Percentiles rank a stretch among this genome's conserved stretches.
phyloP scores from a whole-genome alignment of 2,888 invertebrate species.

The Odontocolon sp. region DNA sequence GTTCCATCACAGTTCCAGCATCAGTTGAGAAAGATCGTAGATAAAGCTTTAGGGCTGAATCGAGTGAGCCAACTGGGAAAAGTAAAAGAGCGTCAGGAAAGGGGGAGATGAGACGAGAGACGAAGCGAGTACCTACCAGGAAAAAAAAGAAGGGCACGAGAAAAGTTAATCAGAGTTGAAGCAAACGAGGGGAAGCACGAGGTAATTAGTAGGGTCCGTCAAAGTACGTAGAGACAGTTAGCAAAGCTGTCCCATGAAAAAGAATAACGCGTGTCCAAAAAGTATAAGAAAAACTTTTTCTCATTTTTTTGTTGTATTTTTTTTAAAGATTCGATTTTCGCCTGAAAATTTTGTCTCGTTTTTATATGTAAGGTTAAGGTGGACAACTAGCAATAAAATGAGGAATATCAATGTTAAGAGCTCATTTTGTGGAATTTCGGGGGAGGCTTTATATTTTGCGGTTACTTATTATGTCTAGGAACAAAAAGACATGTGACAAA shows the following conservation, averaged over 20 bases:
- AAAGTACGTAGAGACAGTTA: constrained; percentile 58
- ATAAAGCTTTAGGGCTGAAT: background rate
- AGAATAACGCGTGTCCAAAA: constrained; percentile 20
- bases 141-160: constrained; percentile 56
- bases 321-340: background rate
- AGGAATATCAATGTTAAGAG: no score
- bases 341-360: background rate
- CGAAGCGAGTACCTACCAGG: constrained; percentile 15
- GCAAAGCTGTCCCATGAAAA: constrained; percentile 1
- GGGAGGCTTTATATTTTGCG: no score
- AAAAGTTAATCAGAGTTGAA: constrained; percentile 76
- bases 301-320: background rate
- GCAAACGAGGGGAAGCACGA: constrained; percentile 70
- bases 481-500: no score
- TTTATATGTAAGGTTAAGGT: background rate
- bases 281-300: constrained; percentile 7
- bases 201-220: constrained; percentile 75
- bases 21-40: constrained; percentile 18
- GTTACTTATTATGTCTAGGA: no score
- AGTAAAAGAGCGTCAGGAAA: background rate
- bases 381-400: no score
- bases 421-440: no score
- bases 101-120: constrained; percentile 23
- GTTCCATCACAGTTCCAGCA: no score
- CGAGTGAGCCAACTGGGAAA: constrained; percentile 1